Percentiles rank a stretch among this genome's conserved stretches.
phyloP scores from a whole-genome alignment of 2,113 vertebrate species.

The Poecilia latipinna region DNA sequence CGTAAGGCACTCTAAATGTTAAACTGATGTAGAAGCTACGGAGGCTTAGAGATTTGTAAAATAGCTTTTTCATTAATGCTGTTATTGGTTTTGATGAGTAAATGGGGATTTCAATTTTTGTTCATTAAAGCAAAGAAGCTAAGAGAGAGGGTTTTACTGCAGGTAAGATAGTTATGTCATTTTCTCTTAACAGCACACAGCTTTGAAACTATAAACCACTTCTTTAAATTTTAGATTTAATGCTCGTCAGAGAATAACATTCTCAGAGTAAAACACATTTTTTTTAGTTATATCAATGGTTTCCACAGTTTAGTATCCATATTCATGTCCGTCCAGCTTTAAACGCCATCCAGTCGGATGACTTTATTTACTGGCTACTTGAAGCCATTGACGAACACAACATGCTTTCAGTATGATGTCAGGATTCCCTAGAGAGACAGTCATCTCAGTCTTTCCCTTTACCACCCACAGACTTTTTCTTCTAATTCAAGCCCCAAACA shows the following conservation, averaged over 20 bases:
- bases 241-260: background rate
- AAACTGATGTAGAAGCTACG: too few relatives aligned
- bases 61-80: too few relatives aligned
- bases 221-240: background rate
- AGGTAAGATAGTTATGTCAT: background rate
- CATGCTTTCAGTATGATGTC: slow-evolving; percentile 65
- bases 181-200: background rate
- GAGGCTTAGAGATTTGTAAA: too few relatives aligned
- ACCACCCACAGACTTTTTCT: slow-evolving; percentile 66
- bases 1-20: too few relatives aligned
- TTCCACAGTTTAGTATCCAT: background rate
- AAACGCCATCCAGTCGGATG: slow-evolving; percentile 35
- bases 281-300: background rate
- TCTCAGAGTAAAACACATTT: background rate
- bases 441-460: slow-evolving; percentile 66
- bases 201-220: background rate
- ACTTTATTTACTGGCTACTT: slow-evolving; percentile 32
- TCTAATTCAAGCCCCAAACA: slow-evolving; percentile 62
- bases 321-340: background rate
- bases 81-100: too few relatives aligned
- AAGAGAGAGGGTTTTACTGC: background rate
- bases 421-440: slow-evolving; percentile 63
- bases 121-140: background rate
- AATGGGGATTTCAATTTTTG: background rate
- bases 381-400: slow-evolving; percentile 42